A percentile compares a stretch with the other conserved stretches of the same genome.
phyloP scores from a whole-genome alignment of 2,113 vertebrate species.

The Burhinus bistriatus region DNA sequence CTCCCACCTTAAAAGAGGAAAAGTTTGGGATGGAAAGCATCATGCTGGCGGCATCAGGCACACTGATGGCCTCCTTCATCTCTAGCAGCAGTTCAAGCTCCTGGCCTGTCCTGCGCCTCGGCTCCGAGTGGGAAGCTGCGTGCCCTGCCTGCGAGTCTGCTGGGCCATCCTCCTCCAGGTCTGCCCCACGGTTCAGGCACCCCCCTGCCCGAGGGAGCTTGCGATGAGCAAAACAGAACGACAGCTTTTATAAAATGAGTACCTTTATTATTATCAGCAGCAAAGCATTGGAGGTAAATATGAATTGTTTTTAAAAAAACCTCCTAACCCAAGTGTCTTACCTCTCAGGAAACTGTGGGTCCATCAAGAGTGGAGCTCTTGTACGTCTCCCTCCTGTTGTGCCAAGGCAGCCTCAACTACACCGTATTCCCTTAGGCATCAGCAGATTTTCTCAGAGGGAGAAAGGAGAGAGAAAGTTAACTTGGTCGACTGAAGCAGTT shows the following conservation, averaged over 20 bases:
- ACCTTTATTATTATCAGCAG: neutral
- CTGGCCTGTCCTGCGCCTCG: neutral
- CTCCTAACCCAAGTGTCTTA: neutral
- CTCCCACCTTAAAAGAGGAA: neutral
- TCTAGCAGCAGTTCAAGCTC: neutral
- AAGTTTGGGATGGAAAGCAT: neutral
- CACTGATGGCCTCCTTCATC: accelerated
- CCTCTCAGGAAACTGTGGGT: neutral
- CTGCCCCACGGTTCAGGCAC: no score
- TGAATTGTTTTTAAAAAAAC: neutral
- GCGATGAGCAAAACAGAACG: neutral
- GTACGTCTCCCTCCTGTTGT: neutral
- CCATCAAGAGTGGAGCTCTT: no score
- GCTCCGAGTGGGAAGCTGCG: neutral
- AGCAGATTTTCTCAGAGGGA: neutral
- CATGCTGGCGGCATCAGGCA: neutral
- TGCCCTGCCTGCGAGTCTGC: accelerated
- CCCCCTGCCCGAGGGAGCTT: neutral
- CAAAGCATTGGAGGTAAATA: neutral
- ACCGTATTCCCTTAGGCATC: neutral
- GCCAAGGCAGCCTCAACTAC: neutral
- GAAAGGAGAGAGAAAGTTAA: neutral
- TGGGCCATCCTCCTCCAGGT: neutral
- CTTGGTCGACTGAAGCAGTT: neutral
- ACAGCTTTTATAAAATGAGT: neutral